Conservation (phyloP, 2,113 vertebrate species). For the Enhydra lutris region DNA sequence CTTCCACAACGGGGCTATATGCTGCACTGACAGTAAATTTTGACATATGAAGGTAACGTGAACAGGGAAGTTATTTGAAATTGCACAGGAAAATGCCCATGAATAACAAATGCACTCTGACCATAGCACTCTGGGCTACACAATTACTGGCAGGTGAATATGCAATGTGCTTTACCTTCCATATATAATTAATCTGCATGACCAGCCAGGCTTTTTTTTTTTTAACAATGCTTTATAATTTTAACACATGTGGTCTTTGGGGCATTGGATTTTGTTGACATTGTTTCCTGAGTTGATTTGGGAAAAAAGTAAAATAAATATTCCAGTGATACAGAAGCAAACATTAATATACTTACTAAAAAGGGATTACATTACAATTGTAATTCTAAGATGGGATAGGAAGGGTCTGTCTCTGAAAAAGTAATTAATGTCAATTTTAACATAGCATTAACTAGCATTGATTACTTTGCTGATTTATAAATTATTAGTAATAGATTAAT, state of each 20-base stretch:
- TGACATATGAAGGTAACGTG: neutral
- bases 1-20: neutral
- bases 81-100: neutral
- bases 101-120: neutral
- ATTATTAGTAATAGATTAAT: neutral
- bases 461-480: conserved; percentile 6
- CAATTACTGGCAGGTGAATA: neutral
- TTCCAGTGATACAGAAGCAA: neutral
- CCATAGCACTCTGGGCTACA: neutral
- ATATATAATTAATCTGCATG: neutral
- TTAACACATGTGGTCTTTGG: neutral
- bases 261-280: neutral
- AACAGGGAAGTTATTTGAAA: conserved; percentile 34
- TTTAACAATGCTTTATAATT: conserved; percentile 6
- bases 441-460: neutral
- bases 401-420: neutral
- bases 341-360: neutral
- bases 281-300: neutral
- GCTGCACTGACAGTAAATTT: neutral
- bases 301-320: neutral
- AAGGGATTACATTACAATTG: neutral
- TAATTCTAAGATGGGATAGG: neutral
- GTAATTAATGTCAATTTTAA: conserved; percentile 28
- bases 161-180: neutral
- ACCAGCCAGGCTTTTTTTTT: neutral